These are phyloP conservation scores for Etheostoma perlongum DNA, from an alignment of 2,797 vertebrate species.

Conservation along the genomic window DNA sequence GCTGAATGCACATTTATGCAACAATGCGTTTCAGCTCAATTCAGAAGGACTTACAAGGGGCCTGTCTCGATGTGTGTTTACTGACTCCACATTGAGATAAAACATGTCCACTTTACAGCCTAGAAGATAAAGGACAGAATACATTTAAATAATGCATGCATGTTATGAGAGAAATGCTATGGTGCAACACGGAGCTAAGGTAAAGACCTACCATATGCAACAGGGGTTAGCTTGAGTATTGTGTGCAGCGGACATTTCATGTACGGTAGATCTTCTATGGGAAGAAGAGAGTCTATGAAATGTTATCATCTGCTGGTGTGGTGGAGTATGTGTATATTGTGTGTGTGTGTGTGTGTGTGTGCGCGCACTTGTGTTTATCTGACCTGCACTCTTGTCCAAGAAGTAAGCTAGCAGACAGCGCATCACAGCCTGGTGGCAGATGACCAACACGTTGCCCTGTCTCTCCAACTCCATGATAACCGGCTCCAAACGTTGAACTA, in stretches of 20 bases:
- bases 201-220: conserved; percentile 91
- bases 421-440: conserved; percentile 98
- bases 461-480: conserved; percentile 98
- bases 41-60: conserved; percentile 88
- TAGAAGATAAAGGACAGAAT: conserved; percentile 56
- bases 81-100: conserved; percentile 92
- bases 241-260: conserved; percentile 96
- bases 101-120: conserved; percentile 97
- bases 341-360: not conserved
- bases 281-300: not conserved
- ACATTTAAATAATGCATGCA: not conserved
- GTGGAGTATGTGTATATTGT: not conserved
- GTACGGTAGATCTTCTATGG: conserved; percentile 93
- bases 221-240: conserved; percentile 94
- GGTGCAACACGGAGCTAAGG: not conserved
- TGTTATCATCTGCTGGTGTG: not conserved
- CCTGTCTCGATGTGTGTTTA: conserved; percentile 95
- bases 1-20: conserved; percentile 26
- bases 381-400: conserved; percentile 96
- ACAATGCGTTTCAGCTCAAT: not conserved
- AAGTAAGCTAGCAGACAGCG: conserved; percentile 97
- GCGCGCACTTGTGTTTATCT: conserved; percentile 1
- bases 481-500: conserved; percentile 96
- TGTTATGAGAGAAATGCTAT: not conserved
- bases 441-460: conserved; percentile 94